Evolutionary conservation across 2,797 vertebrate species (phyloP).

Genomic region (Miichthys miiuy): DNA sequence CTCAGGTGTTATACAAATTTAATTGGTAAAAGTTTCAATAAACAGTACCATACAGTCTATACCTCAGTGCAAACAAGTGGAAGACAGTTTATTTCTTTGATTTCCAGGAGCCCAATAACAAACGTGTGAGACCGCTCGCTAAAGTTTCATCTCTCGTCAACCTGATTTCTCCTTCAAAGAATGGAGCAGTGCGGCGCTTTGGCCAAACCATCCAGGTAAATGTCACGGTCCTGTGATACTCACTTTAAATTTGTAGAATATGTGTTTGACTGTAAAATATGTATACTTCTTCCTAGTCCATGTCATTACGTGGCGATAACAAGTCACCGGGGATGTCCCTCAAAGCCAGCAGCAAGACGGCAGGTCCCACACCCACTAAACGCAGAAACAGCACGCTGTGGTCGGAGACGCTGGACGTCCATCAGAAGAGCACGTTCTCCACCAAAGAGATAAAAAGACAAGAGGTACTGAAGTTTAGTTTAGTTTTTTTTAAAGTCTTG

Average conservation of each 20-base stretch:
- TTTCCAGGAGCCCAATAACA: constrained; percentile 94
- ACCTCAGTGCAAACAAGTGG: neutral
- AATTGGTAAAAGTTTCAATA: neutral
- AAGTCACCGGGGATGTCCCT: constrained; percentile 91
- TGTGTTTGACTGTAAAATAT: neutral
- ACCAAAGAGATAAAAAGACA: constrained; percentile 97
- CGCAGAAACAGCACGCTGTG: constrained; percentile 94
- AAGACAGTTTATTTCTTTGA: neutral
- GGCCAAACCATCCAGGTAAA: constrained; percentile 96
- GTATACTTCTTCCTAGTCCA: constrained; percentile 82
- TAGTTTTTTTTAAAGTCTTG: neutral
- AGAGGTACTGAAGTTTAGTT: constrained; percentile 85
- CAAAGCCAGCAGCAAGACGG: constrained; percentile 87
- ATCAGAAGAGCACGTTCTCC: constrained; percentile 93
- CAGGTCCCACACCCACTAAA: constrained; percentile 92
- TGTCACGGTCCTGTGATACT: neutral
- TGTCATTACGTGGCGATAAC: constrained; percentile 90
- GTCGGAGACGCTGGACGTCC: constrained; percentile 94
- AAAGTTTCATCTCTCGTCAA: constrained; percentile 97
- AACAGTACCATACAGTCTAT: neutral
- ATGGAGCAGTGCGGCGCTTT: constrained; percentile 95
- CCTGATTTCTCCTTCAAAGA: constrained; percentile 97
- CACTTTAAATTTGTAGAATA: neutral
- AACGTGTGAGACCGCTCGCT: constrained; percentile 92
- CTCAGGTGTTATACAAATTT: neutral